Percentiles rank a stretch among this genome's conserved stretches.
Conservation (phyloP, 2,113 vertebrate species). For the Caranx ignobilis region DNA sequence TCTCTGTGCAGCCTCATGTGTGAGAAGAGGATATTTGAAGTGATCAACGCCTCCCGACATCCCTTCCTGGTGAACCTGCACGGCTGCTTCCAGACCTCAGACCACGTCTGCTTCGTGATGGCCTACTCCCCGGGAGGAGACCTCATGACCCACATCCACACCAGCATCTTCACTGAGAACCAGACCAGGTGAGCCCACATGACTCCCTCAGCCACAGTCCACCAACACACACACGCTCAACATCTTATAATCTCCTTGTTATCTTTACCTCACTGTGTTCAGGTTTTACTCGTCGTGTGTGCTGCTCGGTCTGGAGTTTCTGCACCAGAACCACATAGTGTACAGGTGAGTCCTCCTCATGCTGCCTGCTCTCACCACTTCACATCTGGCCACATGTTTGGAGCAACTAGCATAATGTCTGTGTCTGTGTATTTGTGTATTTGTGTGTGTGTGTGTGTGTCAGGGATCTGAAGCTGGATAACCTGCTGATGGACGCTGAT, state of each 20-base stretch:
- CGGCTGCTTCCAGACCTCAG: conserved; percentile 93
- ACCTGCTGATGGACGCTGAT: conserved; percentile 92
- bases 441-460: conserved; percentile 33
- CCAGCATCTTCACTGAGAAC: conserved; percentile 88
- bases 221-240: conserved; percentile 76
- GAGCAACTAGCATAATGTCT: neutral
- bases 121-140: conserved; percentile 95
- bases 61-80: conserved; percentile 95
- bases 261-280: conserved; percentile 4
- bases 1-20: conserved; percentile 88
- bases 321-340: conserved; percentile 93
- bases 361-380: conserved; percentile 54
- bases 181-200: conserved; percentile 83
- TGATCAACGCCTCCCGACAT: conserved; percentile 87
- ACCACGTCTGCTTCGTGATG: conserved; percentile 95
- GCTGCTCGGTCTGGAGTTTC: conserved; percentile 93
- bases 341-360: conserved; percentile 88
- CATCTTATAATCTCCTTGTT: neutral
- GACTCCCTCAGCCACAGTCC: neutral
- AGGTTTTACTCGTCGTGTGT: conserved; percentile 96
- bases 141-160: conserved; percentile 96
- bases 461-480: conserved; percentile 96
- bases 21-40: conserved; percentile 94
- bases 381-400: neutral
- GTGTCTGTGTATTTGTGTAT: conserved; percentile 24